Percentiles rank a stretch among this genome's conserved stretches.
Evolutionary conservation across 2,797 vertebrate genomes (phyloP).

Genomic region (Pipistrellus pipistrellus): DNA sequence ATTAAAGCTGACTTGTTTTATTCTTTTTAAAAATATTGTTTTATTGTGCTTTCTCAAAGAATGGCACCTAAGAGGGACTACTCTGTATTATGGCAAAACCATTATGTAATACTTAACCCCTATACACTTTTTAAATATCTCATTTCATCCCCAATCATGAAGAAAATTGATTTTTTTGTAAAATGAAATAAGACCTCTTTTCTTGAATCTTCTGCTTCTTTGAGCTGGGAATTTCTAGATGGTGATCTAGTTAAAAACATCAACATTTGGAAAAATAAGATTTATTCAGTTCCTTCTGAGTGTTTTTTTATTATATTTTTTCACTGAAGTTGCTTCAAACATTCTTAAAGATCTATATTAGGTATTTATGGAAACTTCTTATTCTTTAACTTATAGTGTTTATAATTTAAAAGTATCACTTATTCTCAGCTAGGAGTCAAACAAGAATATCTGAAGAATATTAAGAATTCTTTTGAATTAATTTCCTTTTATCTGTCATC

Average conservation of each 20-base stretch:
- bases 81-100: neutral
- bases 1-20: constrained; percentile 58
- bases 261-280: constrained; percentile 42
- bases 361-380: constrained; percentile 42
- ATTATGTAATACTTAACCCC: constrained; percentile 4
- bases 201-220: constrained; percentile 32
- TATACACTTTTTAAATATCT: neutral
- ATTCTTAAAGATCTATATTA: constrained; percentile 30
- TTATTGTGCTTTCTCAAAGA: constrained; percentile 62
- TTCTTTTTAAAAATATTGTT: constrained; percentile 13
- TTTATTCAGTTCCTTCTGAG: constrained; percentile 22
- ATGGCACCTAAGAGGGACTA: neutral
- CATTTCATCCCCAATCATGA: neutral
- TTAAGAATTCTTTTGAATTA: constrained; percentile 63
- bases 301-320: constrained; percentile 67
- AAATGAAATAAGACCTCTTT: constrained; percentile 46
- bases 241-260: constrained; percentile 24
- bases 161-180: constrained; percentile 37
- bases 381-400: constrained; percentile 3
- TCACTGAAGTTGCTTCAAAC: constrained; percentile 39
- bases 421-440: constrained; percentile 15
- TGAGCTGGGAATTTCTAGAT: constrained; percentile 4
- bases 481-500: constrained; percentile 52
- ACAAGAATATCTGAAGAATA: constrained; percentile 43
- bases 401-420: constrained; percentile 50